These are phyloP conservation scores for Seriola aureovittata DNA, from an alignment of 2,113 vertebrate genomes.

Conservation along the genomic window DNA sequence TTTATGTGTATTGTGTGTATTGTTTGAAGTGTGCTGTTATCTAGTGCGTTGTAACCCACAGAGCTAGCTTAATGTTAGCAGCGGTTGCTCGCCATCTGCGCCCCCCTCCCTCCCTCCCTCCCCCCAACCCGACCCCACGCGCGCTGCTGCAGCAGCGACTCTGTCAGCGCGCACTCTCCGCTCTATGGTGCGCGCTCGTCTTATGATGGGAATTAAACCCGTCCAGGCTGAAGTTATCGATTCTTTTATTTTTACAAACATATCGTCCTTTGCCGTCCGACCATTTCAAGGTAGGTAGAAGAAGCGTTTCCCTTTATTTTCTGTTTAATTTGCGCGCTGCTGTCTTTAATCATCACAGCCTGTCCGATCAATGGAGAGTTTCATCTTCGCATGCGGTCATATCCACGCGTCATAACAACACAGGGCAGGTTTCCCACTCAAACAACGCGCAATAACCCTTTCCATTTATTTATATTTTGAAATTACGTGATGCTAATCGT, in stretches of 20 bases:
- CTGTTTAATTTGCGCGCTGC: not conserved
- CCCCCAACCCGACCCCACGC: not conserved
- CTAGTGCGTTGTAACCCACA: slow-evolving; percentile 5
- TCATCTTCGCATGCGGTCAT: slow-evolving; percentile 60
- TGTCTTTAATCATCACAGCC: slow-evolving; percentile 24
- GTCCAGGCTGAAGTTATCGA: slow-evolving; percentile 49
- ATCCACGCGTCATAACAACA: slow-evolving; percentile 73
- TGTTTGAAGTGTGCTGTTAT: not conserved
- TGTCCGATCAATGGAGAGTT: slow-evolving; percentile 43
- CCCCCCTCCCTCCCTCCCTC: not conserved
- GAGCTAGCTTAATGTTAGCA: slow-evolving; percentile 43
- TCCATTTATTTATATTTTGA: not conserved
- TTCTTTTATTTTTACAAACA: slow-evolving; percentile 15
- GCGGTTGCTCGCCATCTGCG: slow-evolving; percentile 19
- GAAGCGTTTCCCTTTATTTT: not conserved
- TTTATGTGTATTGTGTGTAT: slow-evolving; percentile 43
- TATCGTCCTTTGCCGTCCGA: accelerated
- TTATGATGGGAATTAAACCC: slow-evolving; percentile 69
- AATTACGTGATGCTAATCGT: not conserved
- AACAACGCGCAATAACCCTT: not conserved
- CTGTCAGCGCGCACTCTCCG: slow-evolving; percentile 55
- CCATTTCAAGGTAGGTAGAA: slow-evolving; percentile 52
- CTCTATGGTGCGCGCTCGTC: slow-evolving; percentile 53
- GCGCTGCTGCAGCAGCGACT: slow-evolving; percentile 32
- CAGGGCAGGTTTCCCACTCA: slow-evolving; percentile 48